Evolutionary conservation across 1,140 invertebrate species (phyloP).

Genomic region (Caenorhabditis latens): DNA sequence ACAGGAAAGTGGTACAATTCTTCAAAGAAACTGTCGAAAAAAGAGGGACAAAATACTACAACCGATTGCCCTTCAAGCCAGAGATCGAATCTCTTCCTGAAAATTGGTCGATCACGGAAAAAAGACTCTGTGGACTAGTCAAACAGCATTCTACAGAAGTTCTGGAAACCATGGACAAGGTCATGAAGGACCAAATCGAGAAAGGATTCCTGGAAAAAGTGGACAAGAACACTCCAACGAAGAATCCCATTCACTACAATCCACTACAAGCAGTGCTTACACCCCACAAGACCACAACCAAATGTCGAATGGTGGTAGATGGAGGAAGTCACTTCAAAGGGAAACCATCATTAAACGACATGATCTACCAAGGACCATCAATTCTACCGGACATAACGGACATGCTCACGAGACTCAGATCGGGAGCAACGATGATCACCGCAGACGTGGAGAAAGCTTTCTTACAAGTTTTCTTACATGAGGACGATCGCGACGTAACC

Average conservation of each 20-base stretch:
- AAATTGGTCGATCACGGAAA: background rate
- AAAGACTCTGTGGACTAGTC: conserved; percentile 6
- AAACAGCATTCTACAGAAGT: conserved; percentile 32
- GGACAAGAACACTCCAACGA: background rate
- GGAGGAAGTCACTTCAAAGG: conserved; percentile 72
- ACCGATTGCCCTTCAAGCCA: conserved; percentile 22
- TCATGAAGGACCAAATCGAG: conserved; percentile 59
- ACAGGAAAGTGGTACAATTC: background rate
- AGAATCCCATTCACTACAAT: conserved; percentile 71
- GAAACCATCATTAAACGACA: conserved; percentile 75
- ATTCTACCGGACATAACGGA: conserved; percentile 56
- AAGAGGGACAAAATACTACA: conserved; percentile 34
- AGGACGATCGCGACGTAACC: conserved; percentile 62
- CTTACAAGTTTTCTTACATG: conserved; percentile 61
- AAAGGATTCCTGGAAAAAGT: conserved; percentile 60
- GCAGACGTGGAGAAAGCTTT: conserved; percentile 67
- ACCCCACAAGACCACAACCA: conserved; percentile 72
- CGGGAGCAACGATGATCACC: conserved; percentile 26
- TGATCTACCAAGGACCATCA: conserved; percentile 61
- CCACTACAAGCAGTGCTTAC: conserved; percentile 79
- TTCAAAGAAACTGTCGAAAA: conserved; percentile 45
- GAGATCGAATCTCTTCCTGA: background rate
- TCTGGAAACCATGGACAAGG: conserved; percentile 52
- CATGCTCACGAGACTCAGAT: conserved; percentile 59
- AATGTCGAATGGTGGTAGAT: conserved; percentile 77